Conservation (phyloP, 2,797 vertebrate species). For the Tiaroga cobitis region DNA sequence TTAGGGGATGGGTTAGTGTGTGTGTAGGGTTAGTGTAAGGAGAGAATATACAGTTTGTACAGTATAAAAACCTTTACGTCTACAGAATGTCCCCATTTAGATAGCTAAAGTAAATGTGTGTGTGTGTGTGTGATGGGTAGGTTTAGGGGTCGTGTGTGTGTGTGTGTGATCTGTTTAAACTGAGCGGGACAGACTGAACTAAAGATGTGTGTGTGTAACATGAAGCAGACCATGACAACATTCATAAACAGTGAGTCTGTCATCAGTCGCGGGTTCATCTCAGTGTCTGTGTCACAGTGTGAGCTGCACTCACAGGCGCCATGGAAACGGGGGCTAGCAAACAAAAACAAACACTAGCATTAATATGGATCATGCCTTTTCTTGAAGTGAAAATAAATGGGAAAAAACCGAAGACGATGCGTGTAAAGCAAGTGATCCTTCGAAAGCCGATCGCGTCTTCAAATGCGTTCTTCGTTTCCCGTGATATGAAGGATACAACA, state of each 20-base stretch:
- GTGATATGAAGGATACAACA: too few species aligned
- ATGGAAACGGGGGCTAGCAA: background rate
- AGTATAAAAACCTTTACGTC: too few species aligned
- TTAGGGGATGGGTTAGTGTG: too few species aligned
- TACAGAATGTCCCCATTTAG: too few species aligned
- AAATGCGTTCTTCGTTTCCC: too few species aligned
- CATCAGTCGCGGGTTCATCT: background rate
- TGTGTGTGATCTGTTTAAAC: background rate
- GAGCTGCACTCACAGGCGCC: too few species aligned
- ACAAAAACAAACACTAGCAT: background rate
- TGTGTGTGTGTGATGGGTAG: too few species aligned
- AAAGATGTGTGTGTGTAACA: background rate
- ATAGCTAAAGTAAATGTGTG: too few species aligned
- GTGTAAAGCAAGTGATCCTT: background rate
- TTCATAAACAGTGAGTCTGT: background rate
- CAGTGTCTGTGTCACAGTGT: background rate
- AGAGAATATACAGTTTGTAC: too few species aligned
- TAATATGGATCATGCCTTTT: background rate
- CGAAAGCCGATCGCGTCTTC: too few species aligned
- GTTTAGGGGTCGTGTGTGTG: too few species aligned
- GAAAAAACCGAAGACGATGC: background rate
- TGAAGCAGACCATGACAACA: slow-evolving; percentile 8
- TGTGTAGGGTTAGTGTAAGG: too few species aligned
- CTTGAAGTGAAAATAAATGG: background rate
- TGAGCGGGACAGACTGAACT: background rate